Evolutionary conservation across 2,888 invertebrate species (phyloP).

Genomic region (Laspeyria flexula): DNA sequence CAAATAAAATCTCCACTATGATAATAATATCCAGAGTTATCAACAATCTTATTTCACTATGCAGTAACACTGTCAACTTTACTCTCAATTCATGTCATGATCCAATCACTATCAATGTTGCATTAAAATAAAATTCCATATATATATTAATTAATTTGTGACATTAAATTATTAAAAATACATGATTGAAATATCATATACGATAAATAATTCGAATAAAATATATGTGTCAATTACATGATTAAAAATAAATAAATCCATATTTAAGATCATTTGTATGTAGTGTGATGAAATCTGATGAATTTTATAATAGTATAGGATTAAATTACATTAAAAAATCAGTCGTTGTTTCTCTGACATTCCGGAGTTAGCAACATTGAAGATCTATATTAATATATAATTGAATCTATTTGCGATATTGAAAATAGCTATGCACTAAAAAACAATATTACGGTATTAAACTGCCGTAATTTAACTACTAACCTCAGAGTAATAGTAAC

Average conservation of each 20-base stretch:
- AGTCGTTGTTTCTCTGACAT: slow-evolving; percentile 35
- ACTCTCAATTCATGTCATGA: slow-evolving; percentile 67
- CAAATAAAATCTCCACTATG: slow-evolving; percentile 65
- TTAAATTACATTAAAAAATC: slow-evolving; percentile 34
- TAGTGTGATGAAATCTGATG: slow-evolving; percentile 39
- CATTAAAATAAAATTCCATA: slow-evolving; percentile 45
- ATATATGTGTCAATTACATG: slow-evolving; percentile 44
- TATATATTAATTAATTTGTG: slow-evolving; percentile 59
- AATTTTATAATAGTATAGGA: slow-evolving; percentile 30
- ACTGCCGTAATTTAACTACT: slow-evolving; percentile 24
- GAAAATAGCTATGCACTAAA: slow-evolving; percentile 34
- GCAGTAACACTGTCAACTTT: slow-evolving; percentile 53
- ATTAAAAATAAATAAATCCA: slow-evolving; percentile 38
- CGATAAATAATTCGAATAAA: slow-evolving; percentile 53
- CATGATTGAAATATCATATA: slow-evolving; percentile 57
- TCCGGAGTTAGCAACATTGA: slow-evolving; percentile 38
- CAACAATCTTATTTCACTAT: slow-evolving; percentile 49
- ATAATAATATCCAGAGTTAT: slow-evolving; percentile 55
- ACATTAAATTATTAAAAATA: slow-evolving; percentile 56
- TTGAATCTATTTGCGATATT: slow-evolving; percentile 26
- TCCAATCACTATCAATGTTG: slow-evolving; percentile 53
- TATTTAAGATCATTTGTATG: slow-evolving; percentile 31
- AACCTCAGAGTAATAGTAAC: slow-evolving; percentile 28
- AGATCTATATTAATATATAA: slow-evolving; percentile 13
- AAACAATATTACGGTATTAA: slow-evolving; percentile 30